Evolutionary conservation across 2,113 vertebrate genomes (phyloP), one percentile per base, ranked within the genome.

Genomic region (Actinemys pallida): DNA sequence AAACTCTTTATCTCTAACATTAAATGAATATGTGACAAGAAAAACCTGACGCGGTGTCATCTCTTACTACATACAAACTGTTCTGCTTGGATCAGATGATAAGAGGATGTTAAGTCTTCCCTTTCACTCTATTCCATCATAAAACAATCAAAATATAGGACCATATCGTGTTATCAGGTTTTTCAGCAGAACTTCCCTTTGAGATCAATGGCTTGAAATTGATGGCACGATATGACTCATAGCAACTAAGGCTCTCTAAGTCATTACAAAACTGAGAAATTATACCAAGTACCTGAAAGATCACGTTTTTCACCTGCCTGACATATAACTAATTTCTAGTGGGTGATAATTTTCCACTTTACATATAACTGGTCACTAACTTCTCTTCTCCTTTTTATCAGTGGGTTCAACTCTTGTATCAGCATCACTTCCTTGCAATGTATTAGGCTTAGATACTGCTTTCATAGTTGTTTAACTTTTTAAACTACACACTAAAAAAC

Each of bases 401-500:
- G 0, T 0, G 79, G 91, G 92, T 6, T 20, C 94, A 94, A 93
- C 80, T 69, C 62, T 47, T 0, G 79, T 35, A 53, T 4, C 92
- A 95, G 92, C 96, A 91, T 89, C 5, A n/a, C 86, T 88, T 91
- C 95, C 97, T 82, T 1, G 13, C 80, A 88, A 79, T 90, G 83
- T 95, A 93, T 91, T 29, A 90, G 25, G 0, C 87, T 88, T 88
- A 94, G 94, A 81, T 10, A 24, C 90, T 82, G 89, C 72, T 35
- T 89, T 89, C 1, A 4, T 31, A 94, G 93, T 87, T 83, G 47
- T n/a, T 31, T 94, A 93, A 95, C 98, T 97, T 95, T 96, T 97
- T 88, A 87, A 97, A 97, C 98, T 98, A 97, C 95, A 98, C 93
- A 97, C 98, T 98, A 98, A 98, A 97, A 98, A 98, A 98, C 96